Evolutionary conservation across 2,797 vertebrate species (phyloP).

Genomic region (Eleutherodactylus coqui): DNA sequence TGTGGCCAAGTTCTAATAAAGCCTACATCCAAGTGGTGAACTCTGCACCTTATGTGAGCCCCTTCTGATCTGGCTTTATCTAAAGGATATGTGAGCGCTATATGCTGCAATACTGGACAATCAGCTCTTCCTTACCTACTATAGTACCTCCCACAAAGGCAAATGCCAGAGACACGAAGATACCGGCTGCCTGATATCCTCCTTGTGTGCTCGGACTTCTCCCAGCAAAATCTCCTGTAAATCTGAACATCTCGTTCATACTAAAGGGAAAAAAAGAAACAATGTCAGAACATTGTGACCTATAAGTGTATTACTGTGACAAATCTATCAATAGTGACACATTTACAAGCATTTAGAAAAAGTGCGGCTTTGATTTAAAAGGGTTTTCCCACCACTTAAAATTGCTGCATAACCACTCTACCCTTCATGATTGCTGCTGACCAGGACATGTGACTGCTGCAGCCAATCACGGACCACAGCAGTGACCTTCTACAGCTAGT

Average conservation of each 20-base stretch:
- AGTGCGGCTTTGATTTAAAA: no score
- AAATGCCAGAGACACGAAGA: slow-evolving; percentile 87
- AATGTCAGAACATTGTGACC: not conserved
- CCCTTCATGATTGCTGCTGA: no score
- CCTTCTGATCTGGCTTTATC: no score
- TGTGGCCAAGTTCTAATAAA: no score
- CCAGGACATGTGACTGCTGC: no score
- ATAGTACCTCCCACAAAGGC: slow-evolving; percentile 85
- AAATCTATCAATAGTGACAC: not conserved
- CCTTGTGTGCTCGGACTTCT: slow-evolving; percentile 79
- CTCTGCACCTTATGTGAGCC: no score
- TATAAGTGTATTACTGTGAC: not conserved
- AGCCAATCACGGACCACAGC: no score
- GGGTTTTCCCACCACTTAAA: no score
- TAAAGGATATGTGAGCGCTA: not conserved
- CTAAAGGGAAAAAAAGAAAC: not conserved
- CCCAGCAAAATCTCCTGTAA: slow-evolving; percentile 64
- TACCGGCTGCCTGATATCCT: slow-evolving; percentile 86
- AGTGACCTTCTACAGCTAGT: no score
- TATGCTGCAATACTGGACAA: not conserved
- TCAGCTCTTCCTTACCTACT: slow-evolving; percentile 82
- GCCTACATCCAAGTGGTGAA: no score
- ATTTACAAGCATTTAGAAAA: not conserved
- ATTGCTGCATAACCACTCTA: no score
- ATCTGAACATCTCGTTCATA: slow-evolving; percentile 72